Base-by-base conservation (phyloP, 64 coral and sea anemone genomes). In the Anthopleura sola region DNA sequence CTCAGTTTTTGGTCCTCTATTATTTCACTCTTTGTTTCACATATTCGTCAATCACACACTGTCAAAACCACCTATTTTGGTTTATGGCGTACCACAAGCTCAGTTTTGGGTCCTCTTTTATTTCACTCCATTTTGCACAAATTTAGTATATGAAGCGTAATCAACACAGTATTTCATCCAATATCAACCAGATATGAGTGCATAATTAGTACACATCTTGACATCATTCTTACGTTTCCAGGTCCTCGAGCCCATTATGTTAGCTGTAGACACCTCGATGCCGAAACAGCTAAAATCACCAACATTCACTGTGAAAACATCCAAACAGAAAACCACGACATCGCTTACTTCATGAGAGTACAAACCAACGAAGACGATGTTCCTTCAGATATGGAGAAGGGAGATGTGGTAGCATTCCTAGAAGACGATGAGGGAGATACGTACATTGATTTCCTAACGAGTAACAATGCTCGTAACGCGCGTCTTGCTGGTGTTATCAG, bases 351-450 rank as follows among this genome's bases (percentile, higher is more conserved):
- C 44, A 92, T 93, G 75, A 87, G 82, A 19, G 68, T 92, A 13
- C 78, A 85, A 51, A 83, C 80, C 44, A 26, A 82, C 34, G 90
- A 85, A 3, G 91, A 85, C 75, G 90, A 89, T 9, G 6, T 58
- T 15, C 82, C 82, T 9, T 47, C 82, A 7, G 36, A 36, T 32
- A 90, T 90, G 31, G 94, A 97, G 24, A 86, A 90, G 28, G 94
- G 94, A 38, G 94, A 97, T 49, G 94, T 97, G 1, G 94, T 97
- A 3, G 94, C 86, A 6, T 97, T 97, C 49, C 91, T 97, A 53
- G 94, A 78, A 23, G 80, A 83, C 21, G 19, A 82, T 18, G 85
- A 48, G 5, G 90, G 85, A 55, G 83, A 88, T 46, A 93, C 94
- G 20, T 83, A 86, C 49, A 97, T 97, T 68, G 94, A 97, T 87